phyloP scores from a whole-genome alignment of 2,888 invertebrate genomes.

The Mechanitis messenoides region DNA sequence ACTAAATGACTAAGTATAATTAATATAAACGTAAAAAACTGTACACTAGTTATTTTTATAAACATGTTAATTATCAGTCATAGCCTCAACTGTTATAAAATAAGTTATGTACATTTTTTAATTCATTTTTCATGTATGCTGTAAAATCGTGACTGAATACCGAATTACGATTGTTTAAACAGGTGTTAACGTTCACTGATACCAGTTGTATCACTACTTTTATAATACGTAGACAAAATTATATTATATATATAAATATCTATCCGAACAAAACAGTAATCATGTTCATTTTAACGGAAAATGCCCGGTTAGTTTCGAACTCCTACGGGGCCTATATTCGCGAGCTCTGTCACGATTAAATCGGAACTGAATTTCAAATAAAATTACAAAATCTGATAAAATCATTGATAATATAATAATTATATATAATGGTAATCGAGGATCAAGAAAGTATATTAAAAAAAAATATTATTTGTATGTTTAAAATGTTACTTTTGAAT shows the following conservation, averaged over 20 bases:
- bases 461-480: too few species aligned
- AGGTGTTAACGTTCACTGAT: slow-evolving; percentile 22
- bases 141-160: slow-evolving; percentile 45
- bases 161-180: slow-evolving; percentile 26
- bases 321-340: too few species aligned
- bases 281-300: too few species aligned
- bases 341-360: too few species aligned
- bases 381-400: too few species aligned
- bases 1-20: slow-evolving; percentile 21
- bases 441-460: too few species aligned
- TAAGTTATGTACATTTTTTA: slow-evolving; percentile 15
- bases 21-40: slow-evolving; percentile 10
- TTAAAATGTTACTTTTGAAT: too few species aligned
- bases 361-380: too few species aligned
- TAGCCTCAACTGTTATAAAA: slow-evolving; percentile 18
- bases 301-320: too few species aligned
- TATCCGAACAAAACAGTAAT: too few species aligned
- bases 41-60: slow-evolving; percentile 9
- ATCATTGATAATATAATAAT: too few species aligned
- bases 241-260: neutral
- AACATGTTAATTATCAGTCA: slow-evolving; percentile 19
- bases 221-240: slow-evolving; percentile 5
- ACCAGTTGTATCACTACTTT: slow-evolving; percentile 4
- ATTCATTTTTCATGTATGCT: slow-evolving; percentile 31
- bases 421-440: too few species aligned